Conservation (phyloP, 2,797 vertebrate genomes). For the Sparidentex hasta region DNA sequence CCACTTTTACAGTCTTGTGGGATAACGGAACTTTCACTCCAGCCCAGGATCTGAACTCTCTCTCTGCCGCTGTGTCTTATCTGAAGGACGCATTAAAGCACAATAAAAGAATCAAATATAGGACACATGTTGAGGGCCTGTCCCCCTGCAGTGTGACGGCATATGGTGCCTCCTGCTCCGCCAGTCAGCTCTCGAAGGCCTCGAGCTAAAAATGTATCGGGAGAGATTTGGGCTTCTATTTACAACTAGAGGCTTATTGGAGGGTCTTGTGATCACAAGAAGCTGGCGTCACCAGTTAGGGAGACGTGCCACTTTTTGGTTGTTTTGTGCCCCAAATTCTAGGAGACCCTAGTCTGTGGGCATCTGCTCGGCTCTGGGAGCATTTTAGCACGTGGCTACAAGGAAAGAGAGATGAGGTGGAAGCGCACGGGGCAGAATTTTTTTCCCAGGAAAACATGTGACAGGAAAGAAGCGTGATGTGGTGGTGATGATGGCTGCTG, state of each 20-base stretch:
- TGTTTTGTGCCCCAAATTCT: conserved; percentile 55
- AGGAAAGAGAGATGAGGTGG: background rate
- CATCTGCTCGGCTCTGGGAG: background rate
- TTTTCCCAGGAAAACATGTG: conserved; percentile 31
- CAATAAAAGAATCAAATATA: conserved; percentile 65
- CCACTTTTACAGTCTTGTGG: background rate
- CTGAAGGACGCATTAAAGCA: conserved; percentile 28
- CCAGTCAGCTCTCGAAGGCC: conserved; percentile 64
- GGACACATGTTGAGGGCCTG: conserved; percentile 59
- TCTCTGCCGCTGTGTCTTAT: background rate
- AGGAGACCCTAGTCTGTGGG: background rate
- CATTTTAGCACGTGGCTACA: background rate
- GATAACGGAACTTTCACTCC: background rate
- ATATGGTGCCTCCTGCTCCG: conserved; percentile 64
- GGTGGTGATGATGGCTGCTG: conserved; percentile 47
- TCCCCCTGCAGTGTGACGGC: conserved; percentile 50
- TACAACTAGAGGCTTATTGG: conserved; percentile 40
- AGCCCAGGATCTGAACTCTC: background rate
- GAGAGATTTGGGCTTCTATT: conserved; percentile 49
- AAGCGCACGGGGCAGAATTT: conserved; percentile 1
- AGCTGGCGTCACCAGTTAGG: conserved; percentile 10
- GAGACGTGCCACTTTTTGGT: conserved; percentile 54
- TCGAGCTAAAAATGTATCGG: conserved; percentile 64
- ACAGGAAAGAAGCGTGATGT: conserved; percentile 58
- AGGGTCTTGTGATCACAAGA: conserved; percentile 19